Evolutionary conservation across 2,888 invertebrate genomes (phyloP).

Genomic region (Ectobius pallidus): DNA sequence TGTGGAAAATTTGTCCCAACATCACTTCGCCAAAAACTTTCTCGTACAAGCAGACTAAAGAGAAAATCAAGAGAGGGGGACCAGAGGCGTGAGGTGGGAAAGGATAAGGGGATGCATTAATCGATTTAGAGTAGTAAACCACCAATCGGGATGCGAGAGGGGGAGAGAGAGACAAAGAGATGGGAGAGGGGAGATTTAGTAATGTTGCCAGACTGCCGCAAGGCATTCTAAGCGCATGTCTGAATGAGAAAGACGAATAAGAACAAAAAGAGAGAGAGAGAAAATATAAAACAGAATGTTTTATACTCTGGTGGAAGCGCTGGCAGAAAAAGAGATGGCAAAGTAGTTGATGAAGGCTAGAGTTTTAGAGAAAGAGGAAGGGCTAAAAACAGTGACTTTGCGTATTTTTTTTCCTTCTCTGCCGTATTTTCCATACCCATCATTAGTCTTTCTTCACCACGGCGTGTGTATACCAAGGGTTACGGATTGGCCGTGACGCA

Average conservation of each 20-base stretch:
- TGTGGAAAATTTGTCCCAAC: slow-evolving; percentile 27
- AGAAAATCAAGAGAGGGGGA: not conserved
- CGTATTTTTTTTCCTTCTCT: slow-evolving; percentile 15
- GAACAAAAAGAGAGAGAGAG: slow-evolving; percentile 24
- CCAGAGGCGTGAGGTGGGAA: not conserved
- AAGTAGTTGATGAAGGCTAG: not conserved
- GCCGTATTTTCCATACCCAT: slow-evolving; percentile 19
- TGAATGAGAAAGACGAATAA: not conserved
- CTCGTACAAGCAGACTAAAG: slow-evolving; percentile 11
- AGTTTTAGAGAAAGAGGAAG: not conserved
- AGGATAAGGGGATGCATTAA: slow-evolving; percentile 19
- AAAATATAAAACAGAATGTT: slow-evolving; percentile 19
- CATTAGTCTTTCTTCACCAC: slow-evolving; percentile 32
- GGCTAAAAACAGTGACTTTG: slow-evolving; percentile 19
- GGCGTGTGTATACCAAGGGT: slow-evolving; percentile 3
- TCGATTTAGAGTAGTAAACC: slow-evolving; percentile 32
- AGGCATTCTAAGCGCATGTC: slow-evolving; percentile 1
- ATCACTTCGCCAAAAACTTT: slow-evolving; percentile 26
- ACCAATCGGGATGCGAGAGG: slow-evolving; percentile 22
- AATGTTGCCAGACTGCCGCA: too few relatives aligned
- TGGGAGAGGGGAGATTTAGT: not conserved
- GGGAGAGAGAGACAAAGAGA: slow-evolving; percentile 8
- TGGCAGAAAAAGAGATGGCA: not conserved
- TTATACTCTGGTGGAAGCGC: slow-evolving; percentile 18
- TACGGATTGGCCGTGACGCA: slow-evolving; percentile 31